phyloP scores from a whole-genome alignment of 2,797 vertebrate species.

The Discoglossus pictus region DNA sequence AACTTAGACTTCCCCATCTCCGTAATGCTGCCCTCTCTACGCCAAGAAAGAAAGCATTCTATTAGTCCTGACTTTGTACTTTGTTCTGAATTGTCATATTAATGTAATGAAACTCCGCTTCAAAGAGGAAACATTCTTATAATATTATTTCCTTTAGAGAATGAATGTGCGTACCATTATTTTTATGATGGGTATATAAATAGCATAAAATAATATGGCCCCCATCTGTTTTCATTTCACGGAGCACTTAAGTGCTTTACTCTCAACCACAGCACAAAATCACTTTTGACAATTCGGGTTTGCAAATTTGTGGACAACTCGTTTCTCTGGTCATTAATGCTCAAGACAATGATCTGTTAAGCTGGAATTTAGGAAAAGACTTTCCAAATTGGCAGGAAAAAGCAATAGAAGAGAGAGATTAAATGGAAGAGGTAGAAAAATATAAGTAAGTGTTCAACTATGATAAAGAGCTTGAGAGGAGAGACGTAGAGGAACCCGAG shows the following conservation, averaged over 20 bases:
- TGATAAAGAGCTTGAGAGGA: too few relatives aligned
- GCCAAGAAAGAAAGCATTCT: neutral
- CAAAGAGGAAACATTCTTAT: conserved; percentile 42
- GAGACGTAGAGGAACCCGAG: too few relatives aligned
- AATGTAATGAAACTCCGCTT: conserved; percentile 36
- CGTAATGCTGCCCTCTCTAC: too few relatives aligned
- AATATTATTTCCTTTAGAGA: conserved; percentile 46
- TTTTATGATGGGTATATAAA: conserved; percentile 33
- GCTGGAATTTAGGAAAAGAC: conserved; percentile 1
- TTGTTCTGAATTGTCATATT: conserved; percentile 17
- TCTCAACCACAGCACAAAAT: conserved; percentile 20
- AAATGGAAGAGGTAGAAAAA: too few relatives aligned
- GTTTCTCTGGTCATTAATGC: conserved; percentile 7
- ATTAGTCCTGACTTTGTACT: neutral
- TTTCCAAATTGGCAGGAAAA: conserved; percentile 15
- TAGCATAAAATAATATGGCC: conserved; percentile 34
- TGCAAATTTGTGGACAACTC: conserved; percentile 25
- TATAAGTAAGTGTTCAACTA: too few relatives aligned
- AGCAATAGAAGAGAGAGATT: neutral
- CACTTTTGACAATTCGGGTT: conserved; percentile 20
- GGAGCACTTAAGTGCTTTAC: neutral
- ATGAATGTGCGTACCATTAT: conserved; percentile 24
- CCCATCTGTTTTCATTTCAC: conserved; percentile 25
- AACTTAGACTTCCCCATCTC: too few relatives aligned
- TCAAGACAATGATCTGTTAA: conserved; percentile 24